Conservation (phyloP, 1,140 invertebrate species). For the Calephelis nemesis region DNA sequence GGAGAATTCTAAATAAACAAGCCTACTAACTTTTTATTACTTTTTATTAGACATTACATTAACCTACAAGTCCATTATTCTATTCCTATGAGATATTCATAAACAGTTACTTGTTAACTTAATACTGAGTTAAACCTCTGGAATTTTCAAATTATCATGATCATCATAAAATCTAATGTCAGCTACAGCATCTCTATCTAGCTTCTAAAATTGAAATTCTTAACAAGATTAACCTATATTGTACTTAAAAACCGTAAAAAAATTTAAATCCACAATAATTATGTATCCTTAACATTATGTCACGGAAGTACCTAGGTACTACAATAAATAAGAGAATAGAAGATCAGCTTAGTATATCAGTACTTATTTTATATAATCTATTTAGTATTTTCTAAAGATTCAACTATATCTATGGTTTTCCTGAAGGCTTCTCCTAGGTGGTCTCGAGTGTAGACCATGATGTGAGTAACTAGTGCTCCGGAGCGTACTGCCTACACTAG, state of each 20-base stretch:
- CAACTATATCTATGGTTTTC: slow-evolving; percentile 67
- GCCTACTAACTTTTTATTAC: slow-evolving; percentile 44
- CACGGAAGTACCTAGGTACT: slow-evolving; percentile 74
- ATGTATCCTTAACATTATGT: slow-evolving; percentile 66
- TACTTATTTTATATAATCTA: slow-evolving; percentile 69
- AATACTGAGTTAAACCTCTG: slow-evolving; percentile 66
- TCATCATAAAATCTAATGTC: slow-evolving; percentile 53
- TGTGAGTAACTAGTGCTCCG: slow-evolving; percentile 75
- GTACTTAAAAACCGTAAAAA: slow-evolving; percentile 72
- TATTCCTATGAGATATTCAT: slow-evolving; percentile 45
- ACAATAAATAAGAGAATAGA: slow-evolving; percentile 68
- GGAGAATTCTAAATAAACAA: slow-evolving; percentile 66
- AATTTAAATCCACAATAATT: slow-evolving; percentile 57
- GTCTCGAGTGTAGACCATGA: slow-evolving; percentile 71
- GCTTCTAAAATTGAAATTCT: slow-evolving; percentile 55
- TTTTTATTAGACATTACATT: slow-evolving; percentile 61
- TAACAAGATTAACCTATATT: slow-evolving; percentile 69
- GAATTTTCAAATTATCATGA: slow-evolving; percentile 56
- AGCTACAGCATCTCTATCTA: slow-evolving; percentile 46
- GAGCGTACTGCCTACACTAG: slow-evolving; percentile 78
- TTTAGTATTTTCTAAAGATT: slow-evolving; percentile 59
- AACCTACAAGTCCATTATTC: slow-evolving; percentile 55
- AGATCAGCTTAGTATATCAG: slow-evolving; percentile 70
- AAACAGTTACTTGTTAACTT: slow-evolving; percentile 72
- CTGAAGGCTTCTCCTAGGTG: slow-evolving; percentile 75